Evolutionary conservation across 2,888 invertebrate species (phyloP).

Genomic region (Andricus quercusramuli): DNA sequence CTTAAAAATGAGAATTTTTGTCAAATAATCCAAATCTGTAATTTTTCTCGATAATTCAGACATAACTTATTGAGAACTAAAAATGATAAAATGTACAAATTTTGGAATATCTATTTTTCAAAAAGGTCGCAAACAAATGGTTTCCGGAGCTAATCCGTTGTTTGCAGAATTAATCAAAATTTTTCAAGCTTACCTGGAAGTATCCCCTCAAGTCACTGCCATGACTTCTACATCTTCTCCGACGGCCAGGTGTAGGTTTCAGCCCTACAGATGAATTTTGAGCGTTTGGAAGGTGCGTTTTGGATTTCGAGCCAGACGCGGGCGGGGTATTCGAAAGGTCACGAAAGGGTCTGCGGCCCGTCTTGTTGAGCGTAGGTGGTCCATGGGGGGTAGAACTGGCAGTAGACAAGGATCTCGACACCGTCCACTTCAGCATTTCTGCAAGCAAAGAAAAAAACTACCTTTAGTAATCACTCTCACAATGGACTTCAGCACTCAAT

Average conservation of each 20-base stretch:
- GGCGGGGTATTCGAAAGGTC: slow-evolving; percentile 77
- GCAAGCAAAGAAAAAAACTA: slow-evolving; percentile 23
- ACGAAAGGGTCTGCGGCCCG: slow-evolving; percentile 72
- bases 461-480: not conserved
- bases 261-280: slow-evolving; percentile 51
- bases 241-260: slow-evolving; percentile 64
- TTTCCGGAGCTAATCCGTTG: not conserved
- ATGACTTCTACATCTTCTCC: slow-evolving; percentile 73
- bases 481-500: not conserved
- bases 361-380: slow-evolving; percentile 63
- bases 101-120: no score
- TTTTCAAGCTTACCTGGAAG: slow-evolving; percentile 70
- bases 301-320: slow-evolving; percentile 60
- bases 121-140: no score
- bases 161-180: not conserved
- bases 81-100: no score
- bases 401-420: slow-evolving; percentile 76
- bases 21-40: no score
- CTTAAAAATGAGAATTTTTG: no score
- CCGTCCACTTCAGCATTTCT: slow-evolving; percentile 78
- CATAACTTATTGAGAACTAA: no score
- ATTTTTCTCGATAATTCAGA: no score
- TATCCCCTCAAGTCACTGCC: slow-evolving; percentile 74
- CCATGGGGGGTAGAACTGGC: slow-evolving; percentile 75
- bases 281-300: slow-evolving; percentile 52